phyloP scores from a whole-genome alignment of 2,888 invertebrate genomes.

The Ferrisia virgata region DNA sequence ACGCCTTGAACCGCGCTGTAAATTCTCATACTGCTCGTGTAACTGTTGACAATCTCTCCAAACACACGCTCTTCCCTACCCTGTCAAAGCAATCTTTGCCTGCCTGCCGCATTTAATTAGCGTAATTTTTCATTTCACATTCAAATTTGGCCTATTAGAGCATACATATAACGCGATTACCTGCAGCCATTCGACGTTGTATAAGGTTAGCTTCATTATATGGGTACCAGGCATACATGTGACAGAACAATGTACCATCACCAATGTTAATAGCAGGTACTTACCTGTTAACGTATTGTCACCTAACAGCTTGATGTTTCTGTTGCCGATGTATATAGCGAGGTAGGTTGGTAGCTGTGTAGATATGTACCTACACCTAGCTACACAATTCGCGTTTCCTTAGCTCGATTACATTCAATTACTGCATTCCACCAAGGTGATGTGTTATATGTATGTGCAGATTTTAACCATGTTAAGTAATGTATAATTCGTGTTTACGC shows the following conservation, averaged over 20 bases:
- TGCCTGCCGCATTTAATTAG: neutral
- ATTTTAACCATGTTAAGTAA: neutral
- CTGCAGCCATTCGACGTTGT: neutral
- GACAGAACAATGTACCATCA: neutral
- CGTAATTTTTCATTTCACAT: neutral
- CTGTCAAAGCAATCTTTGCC: neutral
- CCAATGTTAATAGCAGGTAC: neutral
- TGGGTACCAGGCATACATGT: too few relatives aligned
- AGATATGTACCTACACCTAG: too few relatives aligned
- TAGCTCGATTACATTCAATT: neutral
- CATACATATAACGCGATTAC: neutral
- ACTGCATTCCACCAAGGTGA: neutral
- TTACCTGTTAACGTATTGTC: neutral
- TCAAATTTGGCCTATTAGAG: neutral
- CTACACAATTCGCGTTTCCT: too few relatives aligned
- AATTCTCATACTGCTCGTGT: neutral
- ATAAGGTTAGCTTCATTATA: neutral
- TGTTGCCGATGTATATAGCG: too few relatives aligned
- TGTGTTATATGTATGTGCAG: neutral
- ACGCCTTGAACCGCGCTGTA: neutral
- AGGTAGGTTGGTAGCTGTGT: too few relatives aligned
- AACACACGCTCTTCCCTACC: neutral
- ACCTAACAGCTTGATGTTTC: neutral
- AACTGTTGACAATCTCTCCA: neutral
- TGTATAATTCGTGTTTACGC: neutral